Evolutionary conservation across 2,113 vertebrate genomes (phyloP), one percentile per base, ranked within the genome.

Genomic region (Aphyosemion australe): DNA sequence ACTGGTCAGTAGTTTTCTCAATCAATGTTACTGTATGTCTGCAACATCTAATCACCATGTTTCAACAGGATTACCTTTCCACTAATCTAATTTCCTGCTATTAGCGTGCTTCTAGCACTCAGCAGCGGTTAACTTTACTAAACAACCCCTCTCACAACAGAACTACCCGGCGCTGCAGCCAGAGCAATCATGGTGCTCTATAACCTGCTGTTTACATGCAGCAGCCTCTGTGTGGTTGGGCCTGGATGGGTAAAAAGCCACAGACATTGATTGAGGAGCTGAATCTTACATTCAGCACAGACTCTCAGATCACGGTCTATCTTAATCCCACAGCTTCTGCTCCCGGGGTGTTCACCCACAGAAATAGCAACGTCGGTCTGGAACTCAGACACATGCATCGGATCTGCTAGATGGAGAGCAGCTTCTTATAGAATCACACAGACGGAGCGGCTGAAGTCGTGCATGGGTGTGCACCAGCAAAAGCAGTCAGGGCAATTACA

Each of bases 241-340:
- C 57, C 69, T 16, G 18, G 53, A 76, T 34, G 34, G 53, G 50
- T 20, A 57, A 78, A 76, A 73, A 60, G 18, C 26, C 78, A 63
- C 74, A 79, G 84, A 77, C 78, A 75, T 77, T 86, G 85, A 90
- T 85, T 81, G 79, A 83, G 73, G 64, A 70, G 46, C 68, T 74
- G 51, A 67, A 71, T 70, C 86, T 82, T 79, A 65, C 74, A 80
- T 81, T 65, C 72, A 73, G 68, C 81, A 72, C 69, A 79, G 64
- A 69, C 59, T 48, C 57, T 12, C 41, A 63, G 68, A 73, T 69
- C 60, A 54, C 34, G 50, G 53, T 65, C 42, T 65, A 19, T 69
- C 37, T 74, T 31, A 71, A 42, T 82, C 60, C 71, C 62, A 45
- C 41, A 58, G 78, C 52, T 60, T 65, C 48, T 54, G 31, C 51